These are phyloP conservation scores for Glossosoma conforme DNA, from an alignment of 1,140 invertebrate species.

Conservation along the genomic window DNA sequence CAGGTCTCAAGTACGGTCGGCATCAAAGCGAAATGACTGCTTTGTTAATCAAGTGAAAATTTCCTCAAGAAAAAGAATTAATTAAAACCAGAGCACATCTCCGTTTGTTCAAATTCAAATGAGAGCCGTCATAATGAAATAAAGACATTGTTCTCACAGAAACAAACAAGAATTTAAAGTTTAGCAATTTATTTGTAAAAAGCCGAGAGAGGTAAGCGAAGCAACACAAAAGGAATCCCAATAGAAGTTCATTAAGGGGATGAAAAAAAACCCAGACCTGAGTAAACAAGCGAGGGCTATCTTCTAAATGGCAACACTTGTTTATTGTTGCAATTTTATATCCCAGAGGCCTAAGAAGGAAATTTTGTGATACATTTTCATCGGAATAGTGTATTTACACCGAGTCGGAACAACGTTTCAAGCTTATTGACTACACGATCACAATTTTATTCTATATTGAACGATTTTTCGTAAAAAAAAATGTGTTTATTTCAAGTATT, in stretches of 20 bases:
- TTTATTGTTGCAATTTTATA: slow-evolving; percentile 14
- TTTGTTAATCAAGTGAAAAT: slow-evolving; percentile 1
- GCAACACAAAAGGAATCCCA: slow-evolving; percentile 6
- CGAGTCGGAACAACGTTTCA: not conserved
- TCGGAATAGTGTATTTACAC: not conserved
- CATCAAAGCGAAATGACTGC: no score
- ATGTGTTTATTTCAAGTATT: not conserved
- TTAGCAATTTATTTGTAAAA: slow-evolving; percentile 11
- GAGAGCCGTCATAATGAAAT: slow-evolving; percentile 14
- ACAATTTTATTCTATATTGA: not conserved
- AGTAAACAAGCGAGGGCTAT: slow-evolving; percentile 1
- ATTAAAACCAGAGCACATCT: not conserved
- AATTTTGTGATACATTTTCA: not conserved
- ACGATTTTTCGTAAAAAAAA: not conserved
- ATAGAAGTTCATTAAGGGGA: slow-evolving; percentile 15
- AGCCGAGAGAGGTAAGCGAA: not conserved
- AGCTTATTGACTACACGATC: not conserved
- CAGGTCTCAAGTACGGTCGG: no score
- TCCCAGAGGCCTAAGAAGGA: not conserved
- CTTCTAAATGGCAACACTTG: slow-evolving; percentile 18
- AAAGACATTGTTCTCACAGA: slow-evolving; percentile 8
- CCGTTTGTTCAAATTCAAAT: slow-evolving; percentile 4
- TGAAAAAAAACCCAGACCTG: slow-evolving; percentile 4
- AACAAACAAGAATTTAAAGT: slow-evolving; percentile 13
- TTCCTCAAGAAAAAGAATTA: not conserved